Evolutionary conservation across 2,888 invertebrate genomes (phyloP).

Genomic region (Aporophyla lueneburgensis): DNA sequence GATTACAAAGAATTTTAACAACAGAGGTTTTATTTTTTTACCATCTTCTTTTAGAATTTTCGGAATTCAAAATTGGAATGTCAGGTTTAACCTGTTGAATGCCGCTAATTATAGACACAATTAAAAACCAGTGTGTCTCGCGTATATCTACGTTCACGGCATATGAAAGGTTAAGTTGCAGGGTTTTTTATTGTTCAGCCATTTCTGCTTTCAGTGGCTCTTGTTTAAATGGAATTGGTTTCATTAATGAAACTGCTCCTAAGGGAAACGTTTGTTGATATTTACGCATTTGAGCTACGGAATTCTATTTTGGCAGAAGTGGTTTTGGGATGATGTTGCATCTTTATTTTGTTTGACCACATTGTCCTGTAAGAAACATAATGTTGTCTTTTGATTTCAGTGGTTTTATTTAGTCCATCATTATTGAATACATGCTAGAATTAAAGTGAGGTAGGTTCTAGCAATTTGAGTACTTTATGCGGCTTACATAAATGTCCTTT

Average conservation of each 20-base stretch:
- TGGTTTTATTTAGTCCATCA: no score
- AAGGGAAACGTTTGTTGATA: conserved; percentile 49
- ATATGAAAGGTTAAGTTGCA: no score
- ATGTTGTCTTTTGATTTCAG: no score
- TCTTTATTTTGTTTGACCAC: conserved; percentile 36
- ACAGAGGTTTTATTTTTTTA: conserved; percentile 32
- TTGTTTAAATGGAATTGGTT: conserved; percentile 56
- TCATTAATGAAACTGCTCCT: conserved; percentile 57
- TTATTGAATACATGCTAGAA: neutral
- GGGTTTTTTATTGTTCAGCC: conserved; percentile 38
- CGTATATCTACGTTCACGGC: no score
- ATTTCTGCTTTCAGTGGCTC: conserved; percentile 48
- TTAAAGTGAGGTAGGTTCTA: neutral
- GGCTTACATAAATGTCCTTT: no score
- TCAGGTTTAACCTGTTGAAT: no score
- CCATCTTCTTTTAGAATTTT: conserved; percentile 16
- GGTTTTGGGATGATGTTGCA: conserved; percentile 5
- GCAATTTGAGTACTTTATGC: no score
- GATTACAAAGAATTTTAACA: conserved; percentile 42
- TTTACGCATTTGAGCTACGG: conserved; percentile 35
- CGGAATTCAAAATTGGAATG: conserved; percentile 45
- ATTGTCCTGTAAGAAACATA: no score
- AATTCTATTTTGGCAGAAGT: conserved; percentile 34
- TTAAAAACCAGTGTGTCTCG: no score
- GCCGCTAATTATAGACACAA: no score